phyloP scores from a whole-genome alignment of 2,888 invertebrate genomes.

The Diadromus collaris region DNA sequence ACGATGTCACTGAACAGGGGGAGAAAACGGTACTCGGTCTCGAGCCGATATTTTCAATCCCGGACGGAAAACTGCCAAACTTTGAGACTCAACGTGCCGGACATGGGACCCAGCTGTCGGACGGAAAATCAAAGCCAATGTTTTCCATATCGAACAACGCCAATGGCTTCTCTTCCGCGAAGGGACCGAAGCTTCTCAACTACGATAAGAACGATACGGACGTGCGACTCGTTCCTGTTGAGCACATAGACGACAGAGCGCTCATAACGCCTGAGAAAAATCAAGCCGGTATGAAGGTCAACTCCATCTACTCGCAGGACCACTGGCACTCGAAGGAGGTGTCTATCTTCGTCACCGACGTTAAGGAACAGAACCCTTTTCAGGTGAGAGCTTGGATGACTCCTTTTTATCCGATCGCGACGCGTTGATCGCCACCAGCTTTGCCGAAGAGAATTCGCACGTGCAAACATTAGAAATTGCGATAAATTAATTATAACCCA shows the following conservation, averaged over 20 bases:
- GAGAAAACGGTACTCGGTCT: constrained; percentile 41
- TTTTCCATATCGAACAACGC: constrained; percentile 67
- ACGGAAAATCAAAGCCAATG: constrained; percentile 46
- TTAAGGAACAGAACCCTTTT: constrained; percentile 74
- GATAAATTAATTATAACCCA: constrained; percentile 9
- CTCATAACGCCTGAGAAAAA: constrained; percentile 67
- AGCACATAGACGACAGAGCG: constrained; percentile 69
- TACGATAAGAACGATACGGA: constrained; percentile 69
- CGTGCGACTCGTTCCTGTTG: constrained; percentile 66
- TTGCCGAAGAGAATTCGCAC: background rate
- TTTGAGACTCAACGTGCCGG: constrained; percentile 32
- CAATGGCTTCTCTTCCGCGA: constrained; percentile 34
- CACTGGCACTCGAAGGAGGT: constrained; percentile 75
- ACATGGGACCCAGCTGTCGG: background rate
- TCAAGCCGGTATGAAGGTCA: constrained; percentile 75
- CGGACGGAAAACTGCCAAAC: constrained; percentile 59
- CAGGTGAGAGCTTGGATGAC: constrained; percentile 70
- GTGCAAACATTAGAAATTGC: background rate
- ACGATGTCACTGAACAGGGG: constrained; percentile 17
- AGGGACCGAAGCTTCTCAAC: constrained; percentile 61
- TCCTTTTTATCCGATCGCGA: background rate
- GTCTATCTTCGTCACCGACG: constrained; percentile 72
- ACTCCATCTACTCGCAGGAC: constrained; percentile 78
- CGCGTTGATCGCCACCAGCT: too few relatives aligned
- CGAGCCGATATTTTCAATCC: constrained; percentile 63